Percentiles rank a stretch among this genome's conserved stretches.
Conservation (phyloP, 2,113 vertebrate genomes). For the Corynorhinus townsendii region DNA sequence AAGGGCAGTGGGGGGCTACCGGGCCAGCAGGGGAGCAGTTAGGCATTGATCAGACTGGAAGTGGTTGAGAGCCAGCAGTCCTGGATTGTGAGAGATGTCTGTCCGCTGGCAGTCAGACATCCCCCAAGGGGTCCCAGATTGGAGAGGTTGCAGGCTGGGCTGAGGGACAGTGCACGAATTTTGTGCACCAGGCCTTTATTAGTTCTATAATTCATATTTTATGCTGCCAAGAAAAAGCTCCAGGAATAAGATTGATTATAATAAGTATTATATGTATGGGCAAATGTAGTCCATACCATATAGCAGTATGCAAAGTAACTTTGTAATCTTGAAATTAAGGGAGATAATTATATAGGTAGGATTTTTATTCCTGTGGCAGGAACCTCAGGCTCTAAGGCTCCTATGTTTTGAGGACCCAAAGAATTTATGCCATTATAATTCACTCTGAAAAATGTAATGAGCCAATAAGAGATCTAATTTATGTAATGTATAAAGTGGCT, state of each 20-base stretch:
- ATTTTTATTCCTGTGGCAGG: background rate
- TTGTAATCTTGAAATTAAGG: background rate
- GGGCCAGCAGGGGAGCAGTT: no score
- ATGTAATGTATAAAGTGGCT: constrained; percentile 23
- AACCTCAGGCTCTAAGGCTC: background rate
- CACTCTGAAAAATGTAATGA: constrained; percentile 50
- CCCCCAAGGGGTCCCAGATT: no score
- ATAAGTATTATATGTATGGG: background rate
- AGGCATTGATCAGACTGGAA: no score
- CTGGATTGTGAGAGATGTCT: no score
- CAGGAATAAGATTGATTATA: background rate
- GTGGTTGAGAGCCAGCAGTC: no score
- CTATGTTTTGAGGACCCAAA: constrained; percentile 16
- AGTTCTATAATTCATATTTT: background rate
- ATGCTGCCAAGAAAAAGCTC: background rate
- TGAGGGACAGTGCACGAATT: no score
- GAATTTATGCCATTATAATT: constrained; percentile 16
- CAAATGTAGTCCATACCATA: background rate
- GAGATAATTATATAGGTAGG: background rate
- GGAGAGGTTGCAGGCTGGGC: no score
- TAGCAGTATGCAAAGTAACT: background rate
- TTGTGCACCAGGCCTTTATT: background rate
- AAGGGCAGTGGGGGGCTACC: no score
- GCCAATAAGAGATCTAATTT: constrained; percentile 42
- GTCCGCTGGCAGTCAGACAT: no score